phyloP scores from a whole-genome alignment of 1,140 invertebrate genomes.

The Drepana arcuata region DNA sequence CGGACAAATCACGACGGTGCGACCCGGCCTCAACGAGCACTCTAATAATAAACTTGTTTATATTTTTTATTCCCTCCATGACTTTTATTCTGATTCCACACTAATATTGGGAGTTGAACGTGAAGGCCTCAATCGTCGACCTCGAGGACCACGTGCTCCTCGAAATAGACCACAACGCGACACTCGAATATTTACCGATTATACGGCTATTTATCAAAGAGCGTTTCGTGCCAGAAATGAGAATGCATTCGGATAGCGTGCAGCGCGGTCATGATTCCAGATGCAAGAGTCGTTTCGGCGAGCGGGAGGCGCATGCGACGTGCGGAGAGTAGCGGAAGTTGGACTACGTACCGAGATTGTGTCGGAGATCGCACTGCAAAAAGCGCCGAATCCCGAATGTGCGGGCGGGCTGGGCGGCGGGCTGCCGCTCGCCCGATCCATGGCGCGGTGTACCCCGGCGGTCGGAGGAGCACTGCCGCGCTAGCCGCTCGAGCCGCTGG shows the following conservation, averaged over 20 bases:
- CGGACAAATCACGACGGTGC: slow-evolving; percentile 67
- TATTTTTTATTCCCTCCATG: slow-evolving; percentile 63
- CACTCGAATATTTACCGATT: slow-evolving; percentile 28
- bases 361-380: slow-evolving; percentile 63
- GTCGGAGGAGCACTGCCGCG: slow-evolving; percentile 48
- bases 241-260: slow-evolving; percentile 21
- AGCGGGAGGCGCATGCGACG: slow-evolving; percentile 6
- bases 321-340: slow-evolving; percentile 4
- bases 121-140: slow-evolving; percentile 30
- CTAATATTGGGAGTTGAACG: slow-evolving; percentile 12
- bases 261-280: slow-evolving; percentile 6
- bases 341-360: slow-evolving; percentile 59
- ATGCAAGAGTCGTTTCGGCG: slow-evolving; percentile 1
- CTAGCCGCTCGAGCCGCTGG: slow-evolving; percentile 11
- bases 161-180: slow-evolving; percentile 42
- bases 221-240: slow-evolving; percentile 37
- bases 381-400: slow-evolving; percentile 58
- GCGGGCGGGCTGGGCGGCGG: slow-evolving; percentile 36
- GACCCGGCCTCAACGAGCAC: slow-evolving; percentile 61
- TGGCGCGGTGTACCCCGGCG: slow-evolving; percentile 42
- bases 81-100: slow-evolving; percentile 43
- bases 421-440: slow-evolving; percentile 47
- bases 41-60: slow-evolving; percentile 71
- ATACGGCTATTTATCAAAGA: slow-evolving; percentile 28
- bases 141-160: slow-evolving; percentile 48